phyloP scores from a whole-genome alignment of 2,113 vertebrate genomes.

The Todiramphus chloris region DNA sequence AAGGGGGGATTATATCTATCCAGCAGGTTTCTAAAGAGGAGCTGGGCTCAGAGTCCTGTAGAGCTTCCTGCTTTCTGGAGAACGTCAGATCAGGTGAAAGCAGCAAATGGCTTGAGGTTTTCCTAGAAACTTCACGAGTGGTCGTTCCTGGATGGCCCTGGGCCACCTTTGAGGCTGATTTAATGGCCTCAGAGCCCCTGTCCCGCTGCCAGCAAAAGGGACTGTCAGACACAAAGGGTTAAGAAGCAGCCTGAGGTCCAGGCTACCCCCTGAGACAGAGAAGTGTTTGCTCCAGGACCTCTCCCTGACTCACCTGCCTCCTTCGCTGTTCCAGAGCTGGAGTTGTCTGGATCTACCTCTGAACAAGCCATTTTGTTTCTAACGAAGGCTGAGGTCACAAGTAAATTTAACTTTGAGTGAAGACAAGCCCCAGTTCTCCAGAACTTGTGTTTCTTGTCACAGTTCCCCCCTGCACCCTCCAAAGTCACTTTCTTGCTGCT shows the following conservation, averaged over 20 bases:
- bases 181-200: not conserved
- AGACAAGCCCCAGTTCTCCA: not conserved
- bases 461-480: not conserved
- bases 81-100: not conserved
- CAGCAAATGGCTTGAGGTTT: not conserved
- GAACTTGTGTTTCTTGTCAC: not conserved
- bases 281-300: not conserved
- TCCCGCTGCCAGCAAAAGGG: not conserved
- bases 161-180: not conserved
- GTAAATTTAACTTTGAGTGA: not conserved
- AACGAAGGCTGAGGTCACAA: not conserved
- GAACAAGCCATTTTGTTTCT: not conserved
- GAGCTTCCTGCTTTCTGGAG: not conserved
- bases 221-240: rapidly evolving
- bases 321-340: rapidly evolving
- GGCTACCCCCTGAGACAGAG: not conserved
- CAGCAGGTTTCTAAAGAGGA: not conserved
- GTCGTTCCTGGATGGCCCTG: not conserved
- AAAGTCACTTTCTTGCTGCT: constrained; percentile 18
- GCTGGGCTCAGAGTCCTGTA: not conserved
- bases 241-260: rapidly evolving
- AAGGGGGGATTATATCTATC: no score
- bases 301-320: not conserved
- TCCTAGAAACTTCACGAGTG: not conserved
- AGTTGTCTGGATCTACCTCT: not conserved